Evolutionary conservation across 2,888 invertebrate genomes (phyloP).

Genomic region (Amphimallon solstitiale): DNA sequence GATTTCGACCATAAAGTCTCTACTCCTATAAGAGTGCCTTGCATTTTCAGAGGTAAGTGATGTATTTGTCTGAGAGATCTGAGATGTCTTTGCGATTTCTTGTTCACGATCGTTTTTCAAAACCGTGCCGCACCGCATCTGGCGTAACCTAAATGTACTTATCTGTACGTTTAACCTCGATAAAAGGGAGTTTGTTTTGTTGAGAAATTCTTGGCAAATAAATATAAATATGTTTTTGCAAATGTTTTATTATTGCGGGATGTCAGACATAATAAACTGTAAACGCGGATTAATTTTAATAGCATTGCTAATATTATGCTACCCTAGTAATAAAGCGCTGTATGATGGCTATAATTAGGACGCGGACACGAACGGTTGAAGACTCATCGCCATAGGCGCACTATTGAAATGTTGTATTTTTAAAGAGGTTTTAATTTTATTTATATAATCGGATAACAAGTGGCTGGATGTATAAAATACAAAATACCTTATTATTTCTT

Average conservation of each 20-base stretch:
- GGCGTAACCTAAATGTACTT: background rate
- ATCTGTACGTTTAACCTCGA: background rate
- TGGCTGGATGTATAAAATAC: no score
- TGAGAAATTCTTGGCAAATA: background rate
- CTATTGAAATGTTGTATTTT: no score
- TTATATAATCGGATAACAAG: no score
- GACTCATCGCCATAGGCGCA: no score
- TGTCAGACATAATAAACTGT: no score
- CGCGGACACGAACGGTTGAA: no score
- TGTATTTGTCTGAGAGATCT: background rate
- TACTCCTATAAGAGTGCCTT: constrained; percentile 45
- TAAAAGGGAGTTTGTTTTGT: background rate
- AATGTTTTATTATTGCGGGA: background rate
- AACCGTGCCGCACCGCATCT: background rate
- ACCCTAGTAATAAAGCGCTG: no score
- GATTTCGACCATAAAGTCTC: constrained; percentile 54
- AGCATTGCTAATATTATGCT: no score
- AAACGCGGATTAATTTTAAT: no score
- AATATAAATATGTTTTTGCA: background rate
- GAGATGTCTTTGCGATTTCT: background rate
- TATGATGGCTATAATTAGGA: no score
- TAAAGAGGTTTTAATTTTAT: no score
- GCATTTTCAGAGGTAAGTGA: constrained; percentile 50
- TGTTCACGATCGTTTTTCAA: background rate
- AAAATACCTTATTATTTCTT: no score